Base-by-base conservation (phyloP, 2,888 invertebrate species). In the Papilio elwesi region DNA sequence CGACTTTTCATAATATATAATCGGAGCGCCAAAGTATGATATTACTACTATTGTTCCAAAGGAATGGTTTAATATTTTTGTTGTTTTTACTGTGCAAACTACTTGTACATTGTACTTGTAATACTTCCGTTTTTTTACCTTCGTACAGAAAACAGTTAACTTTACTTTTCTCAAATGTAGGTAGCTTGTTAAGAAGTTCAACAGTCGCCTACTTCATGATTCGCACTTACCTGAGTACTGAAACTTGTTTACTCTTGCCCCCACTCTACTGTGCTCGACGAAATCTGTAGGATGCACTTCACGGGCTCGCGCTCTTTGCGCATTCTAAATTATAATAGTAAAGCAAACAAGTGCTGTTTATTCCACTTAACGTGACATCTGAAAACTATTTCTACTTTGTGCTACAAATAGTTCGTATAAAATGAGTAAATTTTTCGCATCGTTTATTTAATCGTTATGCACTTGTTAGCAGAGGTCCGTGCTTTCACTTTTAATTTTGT, bases 331-430 rank as follows among this genome's bases (percentile, higher is more conserved):
- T 73, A 76, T 76, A 73, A 74, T 62, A 75, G 74, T 63, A 73
- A 73, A 64, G 71, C 71, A 76, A 77, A 78, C 69, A 76, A 76
- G 75, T 72, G 74, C 68, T 73, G 68, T 68, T 73, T 55, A 73
- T 68, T 73, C 49, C 49, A 67, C 68, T 73, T 73, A 68, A 49
- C 16, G 55, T 49, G 68, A 64, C 72, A 64, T 64, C 64, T 55
- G 55, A 48, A 48, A 73, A 64, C 43, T 68, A 52, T 62, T 71
- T 63, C 26, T 47, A 43, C 68, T 64, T 63, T 68, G 38, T 43
- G 55, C 16, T 68, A 51, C 67, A 71, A 67, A 71, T 47, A 65
- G 55, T 53, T 57, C 53, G 10, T 36, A 43, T 52, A 62, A 68
- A 62, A 62, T 62, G 26, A 52, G 38, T 26, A 26, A 68, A 47